Evolutionary conservation across 2,797 vertebrate genomes (phyloP).

Genomic region (Eulemur rubriventer): DNA sequence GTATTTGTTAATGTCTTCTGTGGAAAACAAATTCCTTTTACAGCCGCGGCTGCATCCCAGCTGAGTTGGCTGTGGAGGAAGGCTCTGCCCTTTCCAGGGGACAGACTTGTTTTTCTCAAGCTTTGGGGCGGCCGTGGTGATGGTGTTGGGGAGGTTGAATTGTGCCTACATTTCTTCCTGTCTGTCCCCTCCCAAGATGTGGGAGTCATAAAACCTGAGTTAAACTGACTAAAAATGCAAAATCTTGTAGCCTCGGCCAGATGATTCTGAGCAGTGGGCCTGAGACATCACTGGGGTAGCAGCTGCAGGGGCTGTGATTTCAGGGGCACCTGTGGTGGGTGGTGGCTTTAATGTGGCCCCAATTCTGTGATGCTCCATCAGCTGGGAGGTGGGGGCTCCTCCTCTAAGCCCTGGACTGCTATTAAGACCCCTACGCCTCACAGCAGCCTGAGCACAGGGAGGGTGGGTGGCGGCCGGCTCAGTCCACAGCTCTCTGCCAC

Average conservation of each 20-base stretch:
- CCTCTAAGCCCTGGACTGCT: not conserved
- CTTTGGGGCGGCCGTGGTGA: not conserved
- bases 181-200: not conserved
- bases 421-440: fast-evolving
- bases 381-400: not conserved
- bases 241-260: not conserved
- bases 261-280: not conserved
- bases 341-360: not conserved
- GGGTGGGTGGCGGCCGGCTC: fast-evolving
- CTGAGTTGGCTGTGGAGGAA: not conserved
- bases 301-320: not conserved
- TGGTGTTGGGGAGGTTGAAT: not conserved
- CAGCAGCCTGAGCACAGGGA: not conserved
- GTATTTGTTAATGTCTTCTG: not conserved
- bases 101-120: conserved; percentile 13
- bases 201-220: not conserved
- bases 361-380: not conserved
- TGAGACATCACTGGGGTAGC: not conserved
- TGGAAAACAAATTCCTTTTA: not conserved
- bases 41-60: not conserved
- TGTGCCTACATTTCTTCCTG: not conserved
- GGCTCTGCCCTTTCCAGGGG: not conserved
- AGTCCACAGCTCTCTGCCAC: not conserved
- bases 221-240: not conserved
- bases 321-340: not conserved